These are phyloP conservation scores for Diaperis boleti DNA, from an alignment of 2,888 invertebrate species.

Conservation along the genomic window DNA sequence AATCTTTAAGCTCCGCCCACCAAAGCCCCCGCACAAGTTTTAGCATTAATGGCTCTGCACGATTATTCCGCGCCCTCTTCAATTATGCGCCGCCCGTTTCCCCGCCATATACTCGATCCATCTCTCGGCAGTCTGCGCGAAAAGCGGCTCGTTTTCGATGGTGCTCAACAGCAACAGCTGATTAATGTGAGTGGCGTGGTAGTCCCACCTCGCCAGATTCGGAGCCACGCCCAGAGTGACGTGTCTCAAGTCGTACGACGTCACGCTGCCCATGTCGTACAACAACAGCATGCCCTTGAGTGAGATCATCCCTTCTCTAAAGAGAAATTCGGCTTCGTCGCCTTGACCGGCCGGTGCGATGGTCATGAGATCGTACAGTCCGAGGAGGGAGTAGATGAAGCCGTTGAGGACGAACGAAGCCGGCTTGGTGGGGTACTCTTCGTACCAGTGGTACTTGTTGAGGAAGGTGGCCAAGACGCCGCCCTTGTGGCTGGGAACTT, in stretches of 20 bases:
- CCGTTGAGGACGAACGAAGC: conserved; percentile 97
- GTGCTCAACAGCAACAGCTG: conserved; percentile 90
- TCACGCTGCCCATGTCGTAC: conserved; percentile 95
- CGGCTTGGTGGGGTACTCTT: conserved; percentile 97
- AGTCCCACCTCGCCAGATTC: conserved; percentile 98
- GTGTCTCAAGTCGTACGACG: conserved; percentile 96
- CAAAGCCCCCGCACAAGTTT: too few relatives aligned
- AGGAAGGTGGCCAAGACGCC: conserved; percentile 90
- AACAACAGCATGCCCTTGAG: conserved; percentile 88
- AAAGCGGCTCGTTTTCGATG: conserved; percentile 85
- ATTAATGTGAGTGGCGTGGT: conserved; percentile 98
- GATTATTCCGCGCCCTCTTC: conserved; percentile 54
- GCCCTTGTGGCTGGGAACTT: conserved; percentile 78
- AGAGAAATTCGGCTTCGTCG: conserved; percentile 81
- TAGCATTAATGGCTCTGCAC: too few relatives aligned
- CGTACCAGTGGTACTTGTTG: conserved; percentile 93
- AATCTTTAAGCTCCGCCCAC: too few relatives aligned
- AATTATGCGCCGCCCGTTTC: conserved; percentile 95
- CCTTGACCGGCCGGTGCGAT: conserved; percentile 75
- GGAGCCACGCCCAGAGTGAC: conserved; percentile 90
- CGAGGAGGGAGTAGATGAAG: conserved; percentile 96
- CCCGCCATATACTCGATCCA: conserved; percentile 98
- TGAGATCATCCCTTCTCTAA: conserved; percentile 87
- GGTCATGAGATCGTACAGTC: conserved; percentile 93
- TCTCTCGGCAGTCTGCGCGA: conserved; percentile 86